phyloP scores from a whole-genome alignment of 2,113 vertebrate genomes.

The Columba janthina region DNA sequence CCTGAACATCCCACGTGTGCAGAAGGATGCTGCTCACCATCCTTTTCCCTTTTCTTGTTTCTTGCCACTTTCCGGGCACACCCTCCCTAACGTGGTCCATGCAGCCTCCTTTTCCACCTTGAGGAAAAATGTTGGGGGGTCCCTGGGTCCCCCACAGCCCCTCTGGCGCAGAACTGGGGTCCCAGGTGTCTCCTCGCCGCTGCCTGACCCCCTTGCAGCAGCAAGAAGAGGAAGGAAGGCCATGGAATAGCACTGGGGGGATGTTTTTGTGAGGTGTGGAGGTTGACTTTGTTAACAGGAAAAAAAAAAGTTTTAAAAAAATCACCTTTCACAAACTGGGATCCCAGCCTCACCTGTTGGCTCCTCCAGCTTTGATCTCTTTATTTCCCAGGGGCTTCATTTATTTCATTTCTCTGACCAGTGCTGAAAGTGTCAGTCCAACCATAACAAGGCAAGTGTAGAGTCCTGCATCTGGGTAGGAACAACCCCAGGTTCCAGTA shows the following conservation, averaged over 20 bases:
- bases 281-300: not conserved
- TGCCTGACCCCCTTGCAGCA: not conserved
- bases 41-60: not conserved
- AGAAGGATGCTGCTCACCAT: not conserved
- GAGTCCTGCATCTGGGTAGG: no score
- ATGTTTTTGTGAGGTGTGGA: not conserved
- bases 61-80: not conserved
- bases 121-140: not conserved
- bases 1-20: fast-evolving
- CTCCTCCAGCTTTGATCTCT: not conserved
- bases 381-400: not conserved
- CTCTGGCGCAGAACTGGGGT: not conserved
- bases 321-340: not conserved
- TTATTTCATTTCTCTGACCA: not conserved
- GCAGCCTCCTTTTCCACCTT: not conserved
- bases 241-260: fast-evolving
- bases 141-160: not conserved
- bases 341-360: not conserved
- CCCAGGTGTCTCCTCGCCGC: not conserved
- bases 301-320: not conserved
- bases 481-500: no score
- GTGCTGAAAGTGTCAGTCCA: not conserved
- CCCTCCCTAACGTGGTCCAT: not conserved
- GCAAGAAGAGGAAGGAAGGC: not conserved
- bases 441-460: not conserved